phyloP scores from a whole-genome alignment of 2,113 vertebrate genomes.

The Neogale vison region DNA sequence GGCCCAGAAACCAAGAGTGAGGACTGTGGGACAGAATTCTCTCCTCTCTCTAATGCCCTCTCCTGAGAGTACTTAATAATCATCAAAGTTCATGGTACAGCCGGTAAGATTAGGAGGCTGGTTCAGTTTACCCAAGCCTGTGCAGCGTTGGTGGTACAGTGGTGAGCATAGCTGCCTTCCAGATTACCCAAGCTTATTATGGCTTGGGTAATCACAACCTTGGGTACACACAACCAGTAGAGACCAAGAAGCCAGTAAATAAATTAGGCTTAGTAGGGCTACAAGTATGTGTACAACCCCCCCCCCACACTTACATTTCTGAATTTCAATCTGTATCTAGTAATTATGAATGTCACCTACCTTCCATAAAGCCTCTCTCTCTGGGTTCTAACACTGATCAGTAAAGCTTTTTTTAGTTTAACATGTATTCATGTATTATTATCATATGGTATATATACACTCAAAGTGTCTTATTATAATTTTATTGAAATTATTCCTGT shows the following conservation, averaged over 20 bases:
- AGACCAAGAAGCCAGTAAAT: background rate
- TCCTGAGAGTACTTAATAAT: background rate
- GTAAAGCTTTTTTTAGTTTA: conserved; percentile 41
- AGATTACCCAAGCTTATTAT: background rate
- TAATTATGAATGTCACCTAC: background rate
- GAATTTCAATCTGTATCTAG: conserved; percentile 28
- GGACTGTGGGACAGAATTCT: background rate
- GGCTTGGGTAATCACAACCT: background rate
- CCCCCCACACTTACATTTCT: background rate
- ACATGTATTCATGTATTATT: background rate
- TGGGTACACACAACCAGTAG: background rate
- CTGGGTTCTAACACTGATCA: background rate
- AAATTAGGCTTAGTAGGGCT: background rate
- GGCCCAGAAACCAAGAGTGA: background rate
- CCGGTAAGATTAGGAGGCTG: background rate
- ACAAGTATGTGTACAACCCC: background rate
- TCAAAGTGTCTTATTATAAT: conserved; percentile 27
- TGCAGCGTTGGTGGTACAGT: no score
- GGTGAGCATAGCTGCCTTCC: no score
- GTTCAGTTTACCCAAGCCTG: background rate
- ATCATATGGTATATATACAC: background rate
- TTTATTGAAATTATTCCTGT: conserved; percentile 29
- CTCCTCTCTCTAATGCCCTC: background rate
- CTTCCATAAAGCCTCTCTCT: background rate
- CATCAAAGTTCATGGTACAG: background rate